Evolutionary conservation across 1,140 invertebrate genomes (phyloP).

Genomic region (Drosophila auraria): DNA sequence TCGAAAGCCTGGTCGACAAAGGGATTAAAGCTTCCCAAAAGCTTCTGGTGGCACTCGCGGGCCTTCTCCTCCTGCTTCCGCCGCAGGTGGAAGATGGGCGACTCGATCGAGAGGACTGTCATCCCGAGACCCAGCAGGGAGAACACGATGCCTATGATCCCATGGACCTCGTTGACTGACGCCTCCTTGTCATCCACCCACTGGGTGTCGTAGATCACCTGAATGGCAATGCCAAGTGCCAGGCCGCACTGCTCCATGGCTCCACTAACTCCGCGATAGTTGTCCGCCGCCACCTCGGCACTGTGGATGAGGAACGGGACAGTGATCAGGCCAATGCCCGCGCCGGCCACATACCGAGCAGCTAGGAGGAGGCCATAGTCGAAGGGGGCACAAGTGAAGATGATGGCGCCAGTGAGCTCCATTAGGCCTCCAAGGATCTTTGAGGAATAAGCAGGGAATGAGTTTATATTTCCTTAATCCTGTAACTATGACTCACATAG

Average conservation of each 20-base stretch:
- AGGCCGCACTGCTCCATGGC: slow-evolving; percentile 62
- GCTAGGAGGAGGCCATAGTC: slow-evolving; percentile 55
- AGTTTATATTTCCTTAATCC: fast-evolving
- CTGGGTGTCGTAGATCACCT: slow-evolving; percentile 61
- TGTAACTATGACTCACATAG: slow-evolving; percentile 45
- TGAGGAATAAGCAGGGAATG: neutral
- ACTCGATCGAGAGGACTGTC: slow-evolving; percentile 48
- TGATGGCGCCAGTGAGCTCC: slow-evolving; percentile 59
- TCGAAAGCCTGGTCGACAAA: neutral
- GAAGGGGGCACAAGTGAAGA: slow-evolving; percentile 56
- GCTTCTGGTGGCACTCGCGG: slow-evolving; percentile 26
- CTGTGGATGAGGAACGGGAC: slow-evolving; percentile 65
- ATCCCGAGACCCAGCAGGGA: slow-evolving; percentile 7
- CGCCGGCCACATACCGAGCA: slow-evolving; percentile 66
- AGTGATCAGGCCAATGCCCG: slow-evolving; percentile 61
- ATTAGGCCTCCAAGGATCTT: slow-evolving; percentile 38
- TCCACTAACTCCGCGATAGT: slow-evolving; percentile 46
- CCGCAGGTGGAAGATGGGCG: slow-evolving; percentile 51
- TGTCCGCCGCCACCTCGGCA: slow-evolving; percentile 52
- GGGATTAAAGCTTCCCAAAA: slow-evolving; percentile 28
- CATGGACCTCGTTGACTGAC: slow-evolving; percentile 27
- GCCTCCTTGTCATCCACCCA: slow-evolving; percentile 38
- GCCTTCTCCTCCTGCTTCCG: slow-evolving; percentile 46
- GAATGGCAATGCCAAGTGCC: slow-evolving; percentile 62
- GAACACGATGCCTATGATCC: slow-evolving; percentile 23